Conservation (phyloP, 64 coral and sea anemone species). For the Actinia equina region DNA sequence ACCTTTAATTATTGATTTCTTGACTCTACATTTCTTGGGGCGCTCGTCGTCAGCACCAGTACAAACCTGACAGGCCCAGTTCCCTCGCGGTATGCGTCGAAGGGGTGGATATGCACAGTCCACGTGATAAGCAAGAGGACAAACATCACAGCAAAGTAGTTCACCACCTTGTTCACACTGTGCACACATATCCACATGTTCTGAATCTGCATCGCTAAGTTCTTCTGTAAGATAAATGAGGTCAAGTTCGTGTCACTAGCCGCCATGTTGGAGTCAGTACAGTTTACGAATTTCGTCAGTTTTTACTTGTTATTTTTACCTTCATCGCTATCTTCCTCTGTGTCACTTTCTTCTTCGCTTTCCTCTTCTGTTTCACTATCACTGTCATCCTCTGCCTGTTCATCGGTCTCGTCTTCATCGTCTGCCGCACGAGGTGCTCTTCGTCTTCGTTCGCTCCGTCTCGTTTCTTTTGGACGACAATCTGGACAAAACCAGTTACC, state of each 20-base stretch:
- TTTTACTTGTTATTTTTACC: neutral
- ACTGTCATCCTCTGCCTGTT: conserved; percentile 23
- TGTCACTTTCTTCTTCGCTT: conserved; percentile 34
- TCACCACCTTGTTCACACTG: conserved; percentile 82
- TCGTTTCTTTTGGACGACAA: conserved; percentile 88
- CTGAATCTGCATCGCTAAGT: conserved; percentile 48
- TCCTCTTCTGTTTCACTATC: conserved; percentile 36
- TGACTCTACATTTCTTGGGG: conserved; percentile 58
- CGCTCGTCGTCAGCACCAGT: conserved; percentile 88
- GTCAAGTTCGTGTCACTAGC: too few species aligned
- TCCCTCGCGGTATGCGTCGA: conserved; percentile 91
- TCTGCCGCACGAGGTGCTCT: conserved; percentile 35
- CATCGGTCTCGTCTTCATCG: conserved; percentile 46
- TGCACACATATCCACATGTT: conserved; percentile 88
- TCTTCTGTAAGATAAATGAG: conserved; percentile 16
- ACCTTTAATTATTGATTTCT: conserved; percentile 95
- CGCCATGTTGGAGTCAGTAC: too few species aligned
- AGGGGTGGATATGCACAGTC: conserved; percentile 89
- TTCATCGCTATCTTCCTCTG: conserved; percentile 47
- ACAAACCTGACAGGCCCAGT: conserved; percentile 99
- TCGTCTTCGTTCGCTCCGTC: conserved; percentile 67
- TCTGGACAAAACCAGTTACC: conserved; percentile 97
- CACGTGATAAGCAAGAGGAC: conserved; percentile 90
- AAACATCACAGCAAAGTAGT: conserved; percentile 92
- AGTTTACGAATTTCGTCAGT: neutral